Conservation (phyloP, 2,113 vertebrate genomes). For the Equus przewalskii region DNA sequence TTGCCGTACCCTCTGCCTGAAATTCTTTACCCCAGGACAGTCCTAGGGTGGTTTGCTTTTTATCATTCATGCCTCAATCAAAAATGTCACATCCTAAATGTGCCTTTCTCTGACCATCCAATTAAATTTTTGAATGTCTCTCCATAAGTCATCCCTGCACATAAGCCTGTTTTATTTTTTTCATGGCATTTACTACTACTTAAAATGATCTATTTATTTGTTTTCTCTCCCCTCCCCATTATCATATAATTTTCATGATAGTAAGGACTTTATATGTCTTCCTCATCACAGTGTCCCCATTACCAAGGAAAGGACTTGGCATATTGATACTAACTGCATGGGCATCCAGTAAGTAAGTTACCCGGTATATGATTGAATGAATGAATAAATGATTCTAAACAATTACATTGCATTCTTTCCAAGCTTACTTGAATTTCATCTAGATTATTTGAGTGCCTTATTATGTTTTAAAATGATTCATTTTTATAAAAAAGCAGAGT, state of each 20-base stretch:
- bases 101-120: background rate
- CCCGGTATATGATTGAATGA: background rate
- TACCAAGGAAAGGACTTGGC: background rate
- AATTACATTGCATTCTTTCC: background rate
- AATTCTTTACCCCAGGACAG: background rate
- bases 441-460: background rate
- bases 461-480: background rate
- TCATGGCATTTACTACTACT: background rate
- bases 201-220: background rate
- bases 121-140: background rate
- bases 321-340: background rate
- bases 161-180: background rate
- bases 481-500: conserved; percentile 29
- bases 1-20: background rate
- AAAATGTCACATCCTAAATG: background rate
- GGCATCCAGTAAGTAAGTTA: background rate
- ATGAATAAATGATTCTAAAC: conserved; percentile 24
- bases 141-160: background rate
- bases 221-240: background rate
- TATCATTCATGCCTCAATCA: background rate
- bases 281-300: background rate
- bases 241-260: background rate
- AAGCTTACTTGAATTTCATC: conserved; percentile 9
- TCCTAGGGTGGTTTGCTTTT: background rate
- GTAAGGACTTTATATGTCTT: background rate